phyloP scores from a whole-genome alignment of 2,113 vertebrate species.

The Willisornis vidua region DNA sequence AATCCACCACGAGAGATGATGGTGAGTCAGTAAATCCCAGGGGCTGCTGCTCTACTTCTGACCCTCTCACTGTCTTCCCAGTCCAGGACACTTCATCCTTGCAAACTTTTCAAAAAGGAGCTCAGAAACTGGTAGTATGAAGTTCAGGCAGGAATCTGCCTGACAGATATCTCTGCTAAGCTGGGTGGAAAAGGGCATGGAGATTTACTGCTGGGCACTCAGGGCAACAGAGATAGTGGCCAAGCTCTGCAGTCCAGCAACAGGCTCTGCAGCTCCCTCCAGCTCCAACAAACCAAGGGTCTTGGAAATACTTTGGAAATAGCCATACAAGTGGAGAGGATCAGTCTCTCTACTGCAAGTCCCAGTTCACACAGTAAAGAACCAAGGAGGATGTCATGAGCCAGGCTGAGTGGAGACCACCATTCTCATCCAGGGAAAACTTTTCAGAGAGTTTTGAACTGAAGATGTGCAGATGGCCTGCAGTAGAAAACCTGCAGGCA shows the following conservation, averaged over 20 bases:
- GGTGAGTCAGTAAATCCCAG: not conserved
- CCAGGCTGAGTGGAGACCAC: accelerated
- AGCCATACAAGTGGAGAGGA: not conserved
- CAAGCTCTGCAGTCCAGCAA: not conserved
- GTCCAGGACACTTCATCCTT: not conserved
- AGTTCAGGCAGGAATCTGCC: not conserved
- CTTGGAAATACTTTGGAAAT: not conserved
- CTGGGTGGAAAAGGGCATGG: not conserved
- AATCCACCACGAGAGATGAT: not conserved
- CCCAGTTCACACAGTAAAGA: not conserved
- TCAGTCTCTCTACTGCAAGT: not conserved
- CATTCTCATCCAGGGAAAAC: not conserved
- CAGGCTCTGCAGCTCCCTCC: not conserved
- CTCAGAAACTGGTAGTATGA: not conserved
- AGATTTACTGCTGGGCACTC: not conserved
- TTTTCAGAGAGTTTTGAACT: not conserved
- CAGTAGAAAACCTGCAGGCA: conserved; percentile 9
- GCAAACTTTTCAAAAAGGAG: not conserved
- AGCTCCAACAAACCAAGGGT: not conserved
- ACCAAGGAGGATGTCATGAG: not conserved
- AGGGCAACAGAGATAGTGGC: not conserved
- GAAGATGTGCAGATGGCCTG: conserved; percentile 1
- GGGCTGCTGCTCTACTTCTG: not conserved
- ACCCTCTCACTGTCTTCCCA: not conserved
- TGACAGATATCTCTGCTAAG: not conserved